Conservation (phyloP, 2,888 invertebrate genomes). For the Brachyptera putata region DNA sequence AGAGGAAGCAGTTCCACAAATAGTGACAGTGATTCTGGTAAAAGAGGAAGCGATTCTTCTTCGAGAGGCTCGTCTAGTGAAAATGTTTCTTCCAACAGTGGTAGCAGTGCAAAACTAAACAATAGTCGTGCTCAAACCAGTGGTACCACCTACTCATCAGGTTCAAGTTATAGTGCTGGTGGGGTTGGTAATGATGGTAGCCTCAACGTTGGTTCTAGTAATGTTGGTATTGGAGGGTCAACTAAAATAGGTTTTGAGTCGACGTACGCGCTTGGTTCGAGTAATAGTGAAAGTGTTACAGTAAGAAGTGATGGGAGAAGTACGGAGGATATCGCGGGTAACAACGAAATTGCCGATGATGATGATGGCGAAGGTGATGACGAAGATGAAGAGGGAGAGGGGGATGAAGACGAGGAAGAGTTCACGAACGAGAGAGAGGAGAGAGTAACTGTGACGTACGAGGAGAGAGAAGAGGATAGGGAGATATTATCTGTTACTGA, state of each 20-base stretch:
- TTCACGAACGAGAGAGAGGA: slow-evolving; percentile 11
- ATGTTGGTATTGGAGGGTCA: neutral
- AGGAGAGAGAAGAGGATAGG: slow-evolving; percentile 23
- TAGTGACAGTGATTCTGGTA: neutral
- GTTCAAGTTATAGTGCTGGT: neutral
- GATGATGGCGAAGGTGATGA: slow-evolving; percentile 32
- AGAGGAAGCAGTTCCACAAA: neutral
- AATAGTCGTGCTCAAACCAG: too few species aligned
- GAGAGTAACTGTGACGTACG: slow-evolving; percentile 9
- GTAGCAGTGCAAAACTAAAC: too few species aligned
- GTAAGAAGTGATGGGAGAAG: neutral
- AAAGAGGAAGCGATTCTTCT: neutral
- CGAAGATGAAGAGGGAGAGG: slow-evolving; percentile 30
- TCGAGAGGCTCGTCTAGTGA: neutral
- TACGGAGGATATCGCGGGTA: neutral
- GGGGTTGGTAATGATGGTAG: neutral
- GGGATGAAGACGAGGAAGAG: slow-evolving; percentile 24
- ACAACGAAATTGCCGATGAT: slow-evolving; percentile 4
- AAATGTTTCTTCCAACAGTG: neutral
- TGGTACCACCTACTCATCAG: too few species aligned
- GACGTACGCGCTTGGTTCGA: neutral
- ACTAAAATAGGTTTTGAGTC: neutral
- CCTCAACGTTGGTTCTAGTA: neutral
- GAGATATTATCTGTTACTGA: neutral
- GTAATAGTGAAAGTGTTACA: neutral